Evolutionary conservation across 2,888 invertebrate species (phyloP), one percentile per base, ranked within the genome.

Genomic region (Dasypogon diadema): DNA sequence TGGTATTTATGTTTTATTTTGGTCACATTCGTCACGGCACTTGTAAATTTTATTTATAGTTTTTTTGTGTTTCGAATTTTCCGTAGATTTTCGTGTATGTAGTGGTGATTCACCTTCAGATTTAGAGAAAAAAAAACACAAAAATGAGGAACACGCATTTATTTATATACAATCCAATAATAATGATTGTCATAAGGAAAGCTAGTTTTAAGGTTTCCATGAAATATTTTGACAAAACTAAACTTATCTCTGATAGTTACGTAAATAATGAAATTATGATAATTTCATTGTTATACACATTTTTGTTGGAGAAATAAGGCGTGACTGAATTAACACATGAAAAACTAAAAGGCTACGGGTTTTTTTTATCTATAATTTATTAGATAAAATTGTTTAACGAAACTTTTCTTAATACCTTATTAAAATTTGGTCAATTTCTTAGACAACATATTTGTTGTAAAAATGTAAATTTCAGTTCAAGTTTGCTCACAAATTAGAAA

Each of bases 291-390:
- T 30, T 30, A 30, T 0, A 10, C 5, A 30, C 0, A 30, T 5
- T 30, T n/a, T 30, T 30, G 34, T 10, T 30, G 14, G 5, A 48
- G 5, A 2, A 48, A 14, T 12, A 6, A n/a, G n/a, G 48, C n/a
- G 48, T 48, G n/a, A 48, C 48, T 48, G 14, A 48, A 48, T 48
- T 48, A 48, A 16, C n/a, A 48, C 48, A 48, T 12, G 48, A n/a
- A 48, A 48, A 48, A 48, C 16, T 5, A 12, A 48, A 30, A 30
- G 10, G 5, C 10, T 30, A 30, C n/a, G n/a, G n/a, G 1, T 30
- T 30, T 48, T 48, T 2, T 12, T 48, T 48, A 6, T 48, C 8
- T n/a, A 14, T 48, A 16, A 14, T 48, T 48, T n/a, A 16, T 5
- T 6, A 48, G n/a, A 14, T 48, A 48, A 2, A 14, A 6, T 6